Percentiles rank a stretch among this genome's conserved stretches.
These are phyloP conservation scores for Andricus curvator DNA, from an alignment of 2,888 invertebrate species.

Conservation along the genomic window DNA sequence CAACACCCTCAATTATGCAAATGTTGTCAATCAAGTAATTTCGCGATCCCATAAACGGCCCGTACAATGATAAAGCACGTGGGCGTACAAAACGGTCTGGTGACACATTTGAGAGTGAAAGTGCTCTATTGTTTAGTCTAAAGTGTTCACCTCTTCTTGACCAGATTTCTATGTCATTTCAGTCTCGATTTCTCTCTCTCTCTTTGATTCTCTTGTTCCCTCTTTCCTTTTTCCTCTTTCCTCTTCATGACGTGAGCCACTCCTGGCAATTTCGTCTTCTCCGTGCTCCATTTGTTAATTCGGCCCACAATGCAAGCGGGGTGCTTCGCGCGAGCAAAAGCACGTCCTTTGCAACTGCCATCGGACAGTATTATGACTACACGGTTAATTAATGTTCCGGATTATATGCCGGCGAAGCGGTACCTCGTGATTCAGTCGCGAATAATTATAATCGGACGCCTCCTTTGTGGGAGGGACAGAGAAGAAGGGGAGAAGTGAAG, in stretches of 20 bases:
- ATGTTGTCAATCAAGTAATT: slow-evolving; percentile 34
- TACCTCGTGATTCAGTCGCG: slow-evolving; percentile 45
- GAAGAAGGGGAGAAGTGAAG: slow-evolving; percentile 24
- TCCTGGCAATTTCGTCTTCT: slow-evolving; percentile 57
- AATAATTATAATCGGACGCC: slow-evolving; percentile 57
- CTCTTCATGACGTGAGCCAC: slow-evolving; percentile 13
- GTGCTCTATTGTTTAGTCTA: slow-evolving; percentile 69
- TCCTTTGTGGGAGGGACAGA: slow-evolving; percentile 45
- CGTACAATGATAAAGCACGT: slow-evolving; percentile 41
- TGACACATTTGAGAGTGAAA: slow-evolving; percentile 60
- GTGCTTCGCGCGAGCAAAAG: slow-evolving; percentile 22
- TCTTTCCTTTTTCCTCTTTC: slow-evolving; percentile 46
- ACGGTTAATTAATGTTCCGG: slow-evolving; percentile 71
- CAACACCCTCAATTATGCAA: slow-evolving; percentile 35
- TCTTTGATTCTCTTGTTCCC: slow-evolving; percentile 44
- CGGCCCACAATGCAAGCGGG: slow-evolving; percentile 57
- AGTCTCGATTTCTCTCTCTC: slow-evolving; percentile 49
- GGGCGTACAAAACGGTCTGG: slow-evolving; percentile 56
- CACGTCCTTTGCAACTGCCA: slow-evolving; percentile 39
- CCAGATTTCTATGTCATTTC: slow-evolving; percentile 42
- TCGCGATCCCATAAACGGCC: slow-evolving; percentile 18
- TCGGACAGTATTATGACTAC: slow-evolving; percentile 73
- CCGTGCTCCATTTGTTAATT: slow-evolving; percentile 64
- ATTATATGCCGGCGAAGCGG: slow-evolving; percentile 62
- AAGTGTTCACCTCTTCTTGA: slow-evolving; percentile 60